Evolutionary conservation across 2,797 vertebrate species (phyloP), one percentile per base, ranked within the genome.

Genomic region (Neostethus bicornis): DNA sequence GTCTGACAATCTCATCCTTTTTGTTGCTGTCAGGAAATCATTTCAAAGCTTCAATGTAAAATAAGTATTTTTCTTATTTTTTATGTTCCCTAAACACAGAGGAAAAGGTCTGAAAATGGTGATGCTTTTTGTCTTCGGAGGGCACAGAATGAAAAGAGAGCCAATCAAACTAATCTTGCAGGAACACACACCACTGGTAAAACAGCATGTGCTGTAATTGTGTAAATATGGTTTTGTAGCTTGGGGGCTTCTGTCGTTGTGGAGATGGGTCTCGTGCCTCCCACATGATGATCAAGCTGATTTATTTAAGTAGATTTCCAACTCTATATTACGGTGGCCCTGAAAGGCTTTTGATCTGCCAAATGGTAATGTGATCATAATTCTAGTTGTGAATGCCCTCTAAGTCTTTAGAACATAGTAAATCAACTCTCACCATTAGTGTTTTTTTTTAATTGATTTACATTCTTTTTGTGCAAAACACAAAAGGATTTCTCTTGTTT

Each of bases 281-380:
- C 32, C 17, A 41, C 50, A 51, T 29, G 13, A 29, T 45, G 20
- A 77, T 74, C 20, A 34, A 58, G 53, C 44, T 31, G 37, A 43
- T 63, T 55, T 13, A 65, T 17, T 2, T 37, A 17, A n/a, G 16
- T 20, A n/a, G 7, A 17, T 35, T 51, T 45, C 17, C 35, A 3
- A 47, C 29, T 49, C 17, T 44, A 44, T 66, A 61, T 56, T 13
- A 59, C 14, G 23, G n/a, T 45, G 37, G 4, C 7, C 13, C 24
- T 19, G 41, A n/a, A 56, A 59, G 54, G 9, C 21, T 43, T 65
- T 43, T 32, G 12, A 4, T 45, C 25, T n/a, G 42, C 17, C 38
- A 26, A 43, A 50, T n/a, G 14, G 19, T 38, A 48, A 1, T 2
- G 25, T 52, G 13, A 32, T 35, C 24, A 32, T n/a, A 9, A 4